Conservation (phyloP, 2,113 vertebrate genomes). For the Dicaeum eximium region DNA sequence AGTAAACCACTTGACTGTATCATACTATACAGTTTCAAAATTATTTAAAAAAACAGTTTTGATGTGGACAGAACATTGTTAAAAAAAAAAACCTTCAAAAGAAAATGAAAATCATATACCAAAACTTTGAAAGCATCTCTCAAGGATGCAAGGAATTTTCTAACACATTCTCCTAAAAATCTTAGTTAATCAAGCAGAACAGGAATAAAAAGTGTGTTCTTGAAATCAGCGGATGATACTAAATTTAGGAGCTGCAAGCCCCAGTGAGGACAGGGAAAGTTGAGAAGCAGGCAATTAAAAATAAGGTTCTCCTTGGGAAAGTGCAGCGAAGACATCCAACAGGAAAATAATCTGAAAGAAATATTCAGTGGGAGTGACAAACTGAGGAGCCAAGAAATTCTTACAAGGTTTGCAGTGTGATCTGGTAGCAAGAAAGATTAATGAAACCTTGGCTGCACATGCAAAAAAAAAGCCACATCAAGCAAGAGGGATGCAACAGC, state of each 20-base stretch:
- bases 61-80: not conserved
- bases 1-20: slow-evolving; percentile 3
- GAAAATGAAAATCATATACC: not conserved
- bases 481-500: slow-evolving; percentile 5
- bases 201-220: slow-evolving; percentile 33
- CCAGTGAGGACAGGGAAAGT: slow-evolving; percentile 48
- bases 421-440: slow-evolving; percentile 44
- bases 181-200: slow-evolving; percentile 44
- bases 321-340: slow-evolving; percentile 36
- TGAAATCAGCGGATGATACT: slow-evolving; percentile 51
- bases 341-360: slow-evolving; percentile 54
- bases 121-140: not conserved
- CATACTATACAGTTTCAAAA: slow-evolving; percentile 1
- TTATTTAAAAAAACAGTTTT: not conserved
- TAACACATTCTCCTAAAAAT: not conserved
- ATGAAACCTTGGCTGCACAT: slow-evolving; percentile 44
- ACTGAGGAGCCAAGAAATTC: slow-evolving; percentile 48
- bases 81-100: not conserved
- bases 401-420: slow-evolving; percentile 51
- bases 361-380: slow-evolving; percentile 63
- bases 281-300: slow-evolving; percentile 65
- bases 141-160: not conserved
- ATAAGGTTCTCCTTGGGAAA: slow-evolving; percentile 62
- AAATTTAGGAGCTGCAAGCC: slow-evolving; percentile 55
- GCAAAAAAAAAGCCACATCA: slow-evolving; percentile 24